Percentiles rank a stretch among this genome's conserved stretches.
These are phyloP conservation scores for Varecia variegata DNA, from an alignment of 2,797 vertebrate genomes.

Conservation along the genomic window DNA sequence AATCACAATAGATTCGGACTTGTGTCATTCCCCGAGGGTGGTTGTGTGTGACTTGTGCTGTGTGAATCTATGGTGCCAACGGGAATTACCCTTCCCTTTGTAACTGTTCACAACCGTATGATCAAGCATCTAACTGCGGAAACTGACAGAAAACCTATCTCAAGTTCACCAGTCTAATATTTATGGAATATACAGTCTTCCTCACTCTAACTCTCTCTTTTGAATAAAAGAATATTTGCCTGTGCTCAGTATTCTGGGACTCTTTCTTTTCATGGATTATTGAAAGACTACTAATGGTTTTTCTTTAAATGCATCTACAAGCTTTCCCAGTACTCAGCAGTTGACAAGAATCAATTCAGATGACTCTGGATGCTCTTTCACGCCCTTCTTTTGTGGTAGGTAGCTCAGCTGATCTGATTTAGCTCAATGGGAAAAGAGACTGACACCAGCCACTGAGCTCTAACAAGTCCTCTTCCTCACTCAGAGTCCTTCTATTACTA, in stretches of 20 bases:
- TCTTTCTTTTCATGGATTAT: not conserved
- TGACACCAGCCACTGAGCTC: not conserved
- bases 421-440: not conserved
- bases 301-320: not conserved
- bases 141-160: not conserved
- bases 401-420: not conserved
- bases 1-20: not conserved
- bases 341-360: not conserved
- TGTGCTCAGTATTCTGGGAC: not conserved
- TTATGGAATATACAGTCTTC: not conserved
- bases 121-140: not conserved
- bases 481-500: not conserved
- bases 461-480: not conserved
- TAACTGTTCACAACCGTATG: not conserved
- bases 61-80: not conserved
- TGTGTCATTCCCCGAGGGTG: not conserved
- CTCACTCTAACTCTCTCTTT: not conserved
- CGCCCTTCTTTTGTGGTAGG: not conserved
- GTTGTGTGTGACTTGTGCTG: not conserved
- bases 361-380: not conserved
- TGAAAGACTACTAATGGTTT: not conserved
- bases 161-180: not conserved
- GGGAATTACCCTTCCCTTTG: not conserved
- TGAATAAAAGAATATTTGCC: not conserved
- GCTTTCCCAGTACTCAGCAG: not conserved